Evolutionary conservation across 2,888 invertebrate species (phyloP).

Genomic region (Macaria liturata): DNA sequence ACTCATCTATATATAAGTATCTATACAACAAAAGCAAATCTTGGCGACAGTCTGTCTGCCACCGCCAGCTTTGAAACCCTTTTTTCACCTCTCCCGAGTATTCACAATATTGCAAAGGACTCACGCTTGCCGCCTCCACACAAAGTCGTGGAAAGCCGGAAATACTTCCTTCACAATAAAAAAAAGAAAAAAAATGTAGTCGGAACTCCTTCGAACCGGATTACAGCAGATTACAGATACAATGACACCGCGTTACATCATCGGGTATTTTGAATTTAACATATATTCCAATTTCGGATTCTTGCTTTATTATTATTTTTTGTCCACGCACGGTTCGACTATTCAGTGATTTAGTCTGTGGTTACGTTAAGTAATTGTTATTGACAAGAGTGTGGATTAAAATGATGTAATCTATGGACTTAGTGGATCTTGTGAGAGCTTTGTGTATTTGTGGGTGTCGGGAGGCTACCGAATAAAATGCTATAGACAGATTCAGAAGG

Average conservation of each 20-base stretch:
- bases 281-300: background rate
- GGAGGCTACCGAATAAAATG: constrained; percentile 9
- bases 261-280: constrained; percentile 16
- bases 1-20: background rate
- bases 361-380: constrained; percentile 15
- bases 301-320: constrained; percentile 5
- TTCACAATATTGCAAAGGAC: constrained; percentile 17
- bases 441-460: constrained; percentile 52
- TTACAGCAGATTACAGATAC: constrained; percentile 38
- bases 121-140: constrained; percentile 22
- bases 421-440: constrained; percentile 6
- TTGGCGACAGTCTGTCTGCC: constrained; percentile 10
- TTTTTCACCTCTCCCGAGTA: background rate
- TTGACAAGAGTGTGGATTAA: constrained; percentile 21
- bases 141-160: constrained; percentile 18
- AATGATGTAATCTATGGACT: constrained; percentile 28
- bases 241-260: constrained; percentile 19
- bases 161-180: constrained; percentile 22
- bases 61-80: constrained; percentile 1
- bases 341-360: background rate
- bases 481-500: constrained; percentile 1
- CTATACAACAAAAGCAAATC: background rate
- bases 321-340: background rate
- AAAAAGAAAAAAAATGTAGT: constrained; percentile 13
- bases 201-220: constrained; percentile 43